A percentile compares a stretch with the other conserved stretches of the same genome.
Conservation (phyloP, 2,888 invertebrate species). For the Drosophila barbarae region DNA sequence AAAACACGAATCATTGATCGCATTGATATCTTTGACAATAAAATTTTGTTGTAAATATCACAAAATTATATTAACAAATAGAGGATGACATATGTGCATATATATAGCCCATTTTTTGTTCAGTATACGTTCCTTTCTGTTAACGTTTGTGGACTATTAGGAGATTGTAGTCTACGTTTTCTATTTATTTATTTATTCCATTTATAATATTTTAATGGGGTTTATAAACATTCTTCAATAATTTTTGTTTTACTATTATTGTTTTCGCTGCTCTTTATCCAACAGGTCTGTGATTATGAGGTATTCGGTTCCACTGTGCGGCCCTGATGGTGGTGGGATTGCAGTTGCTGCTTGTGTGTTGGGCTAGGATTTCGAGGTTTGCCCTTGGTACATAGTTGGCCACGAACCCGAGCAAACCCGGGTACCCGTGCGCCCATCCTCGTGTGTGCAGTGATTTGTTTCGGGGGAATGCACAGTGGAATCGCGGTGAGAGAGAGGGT, state of each 20-base stretch:
- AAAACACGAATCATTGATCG: no score
- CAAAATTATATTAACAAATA: no score
- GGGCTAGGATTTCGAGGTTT: constrained; percentile 32
- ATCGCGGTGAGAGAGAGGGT: constrained; percentile 42
- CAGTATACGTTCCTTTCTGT: not conserved
- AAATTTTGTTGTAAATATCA: no score
- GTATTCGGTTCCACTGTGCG: constrained; percentile 42
- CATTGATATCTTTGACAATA: no score
- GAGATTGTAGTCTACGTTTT: not conserved
- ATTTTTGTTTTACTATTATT: not conserved
- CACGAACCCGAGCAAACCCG: not conserved
- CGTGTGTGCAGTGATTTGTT: constrained; percentile 44
- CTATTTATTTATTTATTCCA: no score
- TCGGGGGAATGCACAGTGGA: constrained; percentile 12
- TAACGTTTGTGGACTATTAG: fast-evolving
- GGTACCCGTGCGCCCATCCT: constrained; percentile 4
- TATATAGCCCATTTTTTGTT: not conserved
- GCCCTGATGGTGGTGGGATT: constrained; percentile 52
- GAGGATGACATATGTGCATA: no score
- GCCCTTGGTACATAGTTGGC: constrained; percentile 14
- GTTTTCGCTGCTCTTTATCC: not conserved
- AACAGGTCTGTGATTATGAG: not conserved
- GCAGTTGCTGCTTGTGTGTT: constrained; percentile 35
- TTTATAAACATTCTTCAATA: not conserved
- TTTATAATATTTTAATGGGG: no score